phyloP scores from a whole-genome alignment of 2,113 vertebrate species.

The Gnathonemus echidnorhynchus region DNA sequence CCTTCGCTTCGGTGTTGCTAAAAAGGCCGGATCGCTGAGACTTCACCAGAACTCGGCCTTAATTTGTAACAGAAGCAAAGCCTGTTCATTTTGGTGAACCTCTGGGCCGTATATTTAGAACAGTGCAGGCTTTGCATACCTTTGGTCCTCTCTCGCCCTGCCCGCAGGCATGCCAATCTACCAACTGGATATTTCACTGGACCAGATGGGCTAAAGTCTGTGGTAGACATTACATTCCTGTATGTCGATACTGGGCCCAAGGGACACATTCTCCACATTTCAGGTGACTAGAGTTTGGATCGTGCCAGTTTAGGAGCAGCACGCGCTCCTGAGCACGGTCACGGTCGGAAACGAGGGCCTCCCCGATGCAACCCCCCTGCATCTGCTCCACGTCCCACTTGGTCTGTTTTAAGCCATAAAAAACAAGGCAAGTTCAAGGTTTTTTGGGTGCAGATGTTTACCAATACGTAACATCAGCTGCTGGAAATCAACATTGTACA shows the following conservation, averaged over 20 bases:
- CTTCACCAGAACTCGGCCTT: slow-evolving; percentile 33
- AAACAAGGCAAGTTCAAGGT: background rate
- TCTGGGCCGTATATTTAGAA: slow-evolving; percentile 63
- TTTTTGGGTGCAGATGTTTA: background rate
- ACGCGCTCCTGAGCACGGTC: background rate
- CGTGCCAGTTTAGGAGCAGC: background rate
- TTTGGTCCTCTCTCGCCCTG: slow-evolving; percentile 59
- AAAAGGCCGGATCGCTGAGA: slow-evolving; percentile 35
- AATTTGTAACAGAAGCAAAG: slow-evolving; percentile 62
- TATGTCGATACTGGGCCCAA: background rate
- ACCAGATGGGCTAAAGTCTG: slow-evolving; percentile 61
- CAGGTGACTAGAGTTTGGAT: background rate
- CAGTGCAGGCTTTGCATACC: slow-evolving; percentile 55
- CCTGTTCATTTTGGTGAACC: slow-evolving; percentile 58
- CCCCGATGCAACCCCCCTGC: too few species aligned
- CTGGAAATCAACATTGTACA: background rate
- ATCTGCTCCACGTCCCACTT: background rate
- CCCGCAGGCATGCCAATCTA: slow-evolving; percentile 54
- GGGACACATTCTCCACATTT: background rate
- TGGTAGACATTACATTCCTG: slow-evolving; percentile 33
- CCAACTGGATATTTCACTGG: slow-evolving; percentile 27
- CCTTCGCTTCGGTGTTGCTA: slow-evolving; percentile 15
- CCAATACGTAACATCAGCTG: background rate
- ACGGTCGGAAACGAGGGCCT: background rate
- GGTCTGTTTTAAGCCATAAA: background rate